Percentiles rank a stretch among this genome's conserved stretches.
Conservation (phyloP, 2,888 invertebrate species). For the Acronicta alni region DNA sequence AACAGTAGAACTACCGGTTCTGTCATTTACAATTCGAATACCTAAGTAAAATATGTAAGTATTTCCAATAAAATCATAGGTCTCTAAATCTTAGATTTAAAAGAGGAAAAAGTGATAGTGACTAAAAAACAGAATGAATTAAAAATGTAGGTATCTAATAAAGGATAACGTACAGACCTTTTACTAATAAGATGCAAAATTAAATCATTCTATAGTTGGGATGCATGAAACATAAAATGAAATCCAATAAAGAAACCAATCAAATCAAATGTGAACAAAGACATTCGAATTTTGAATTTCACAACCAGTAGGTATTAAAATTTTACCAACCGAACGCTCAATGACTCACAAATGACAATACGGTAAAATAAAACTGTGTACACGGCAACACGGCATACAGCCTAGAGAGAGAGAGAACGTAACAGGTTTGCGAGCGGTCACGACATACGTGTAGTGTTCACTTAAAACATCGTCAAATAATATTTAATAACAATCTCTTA, state of each 20-base stretch:
- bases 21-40: too few species aligned
- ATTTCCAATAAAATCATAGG: too few species aligned
- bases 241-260: background rate
- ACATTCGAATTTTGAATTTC: slow-evolving; percentile 34
- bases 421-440: slow-evolving; percentile 73
- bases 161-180: background rate
- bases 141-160: background rate
- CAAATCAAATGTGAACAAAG: slow-evolving; percentile 8
- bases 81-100: too few species aligned
- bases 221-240: background rate
- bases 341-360: slow-evolving; percentile 40
- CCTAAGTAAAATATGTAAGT: background rate
- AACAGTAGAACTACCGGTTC: background rate
- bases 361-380: slow-evolving; percentile 37
- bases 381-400: slow-evolving; percentile 70
- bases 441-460: slow-evolving; percentile 68
- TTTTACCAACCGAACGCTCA: slow-evolving; percentile 1
- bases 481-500: slow-evolving; percentile 79
- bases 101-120: background rate
- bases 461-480: slow-evolving; percentile 73
- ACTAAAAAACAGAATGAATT: background rate
- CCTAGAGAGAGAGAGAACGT: slow-evolving; percentile 80
- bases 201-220: background rate
- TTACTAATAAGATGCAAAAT: slow-evolving; percentile 24
- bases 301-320: slow-evolving; percentile 14